Evolutionary conservation across 1,140 invertebrate genomes (phyloP).

Genomic region (Drosophila prosaltans): DNA sequence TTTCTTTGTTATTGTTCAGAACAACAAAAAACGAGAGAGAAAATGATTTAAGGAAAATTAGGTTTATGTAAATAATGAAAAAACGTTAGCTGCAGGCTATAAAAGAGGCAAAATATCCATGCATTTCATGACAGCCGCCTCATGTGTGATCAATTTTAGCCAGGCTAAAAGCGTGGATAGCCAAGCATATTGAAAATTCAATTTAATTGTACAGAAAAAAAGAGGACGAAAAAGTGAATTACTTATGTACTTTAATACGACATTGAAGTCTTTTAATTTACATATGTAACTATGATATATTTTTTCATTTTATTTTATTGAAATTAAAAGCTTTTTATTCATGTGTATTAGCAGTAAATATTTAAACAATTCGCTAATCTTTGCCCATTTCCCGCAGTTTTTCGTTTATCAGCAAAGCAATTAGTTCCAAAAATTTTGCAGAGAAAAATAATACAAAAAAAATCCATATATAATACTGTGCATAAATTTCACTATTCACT

Average conservation of each 20-base stretch:
- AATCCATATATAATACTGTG: conserved; percentile 50
- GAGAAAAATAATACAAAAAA: conserved; percentile 37
- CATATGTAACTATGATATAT: neutral
- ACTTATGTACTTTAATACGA: neutral
- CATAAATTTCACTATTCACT: conserved; percentile 63
- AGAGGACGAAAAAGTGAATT: neutral
- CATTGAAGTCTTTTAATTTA: conserved; percentile 16
- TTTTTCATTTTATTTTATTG: conserved; percentile 9
- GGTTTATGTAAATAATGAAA: conserved; percentile 82
- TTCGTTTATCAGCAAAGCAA: conserved; percentile 60
- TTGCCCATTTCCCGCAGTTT: conserved; percentile 24
- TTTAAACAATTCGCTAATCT: conserved; percentile 20
- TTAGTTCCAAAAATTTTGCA: conserved; percentile 58
- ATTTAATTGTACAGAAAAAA: conserved; percentile 25
- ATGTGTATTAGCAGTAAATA: conserved; percentile 13
- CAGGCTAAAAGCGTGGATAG: conserved; percentile 3
- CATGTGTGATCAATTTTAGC: conserved; percentile 67
- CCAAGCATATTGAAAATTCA: conserved; percentile 48
- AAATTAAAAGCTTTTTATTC: conserved; percentile 22
- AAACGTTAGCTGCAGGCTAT: conserved; percentile 58
- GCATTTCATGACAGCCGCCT: conserved; percentile 17
- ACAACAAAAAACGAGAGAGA: conserved; percentile 43
- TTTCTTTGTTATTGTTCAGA: conserved; percentile 75
- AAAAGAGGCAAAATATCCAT: conserved; percentile 40
- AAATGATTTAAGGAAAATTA: conserved; percentile 80